Conservation (phyloP, 2,113 vertebrate species). For the Mormoops blainvillei region DNA sequence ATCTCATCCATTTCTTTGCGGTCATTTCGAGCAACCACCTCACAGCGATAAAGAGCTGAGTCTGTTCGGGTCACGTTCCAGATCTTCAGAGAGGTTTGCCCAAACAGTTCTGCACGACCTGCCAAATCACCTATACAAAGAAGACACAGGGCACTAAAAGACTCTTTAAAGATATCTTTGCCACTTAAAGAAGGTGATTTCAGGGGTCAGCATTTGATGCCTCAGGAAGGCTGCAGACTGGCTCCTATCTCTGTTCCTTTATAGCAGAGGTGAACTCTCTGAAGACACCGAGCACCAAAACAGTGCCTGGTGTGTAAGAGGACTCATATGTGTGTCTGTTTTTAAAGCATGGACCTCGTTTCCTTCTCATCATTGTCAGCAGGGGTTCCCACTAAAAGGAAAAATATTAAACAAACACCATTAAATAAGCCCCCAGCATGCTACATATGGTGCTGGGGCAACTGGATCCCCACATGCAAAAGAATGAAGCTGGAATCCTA, state of each 20-base stretch:
- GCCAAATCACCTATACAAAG: slow-evolving; percentile 86
- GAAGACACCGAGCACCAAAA: not conserved
- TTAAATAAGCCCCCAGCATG: not conserved
- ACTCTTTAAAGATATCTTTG: not conserved
- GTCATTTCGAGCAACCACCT: slow-evolving; percentile 92
- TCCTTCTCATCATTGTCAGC: not conserved
- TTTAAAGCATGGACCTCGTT: not conserved
- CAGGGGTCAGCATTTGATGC: not conserved
- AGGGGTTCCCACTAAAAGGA: not conserved
- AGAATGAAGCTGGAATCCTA: not conserved
- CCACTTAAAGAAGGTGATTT: not conserved
- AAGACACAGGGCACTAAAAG: not conserved
- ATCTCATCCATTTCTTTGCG: slow-evolving; percentile 94
- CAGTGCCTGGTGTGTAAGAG: not conserved
- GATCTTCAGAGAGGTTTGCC: slow-evolving; percentile 91
- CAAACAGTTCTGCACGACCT: slow-evolving; percentile 88
- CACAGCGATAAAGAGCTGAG: slow-evolving; percentile 93
- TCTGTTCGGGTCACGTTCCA: slow-evolving; percentile 91
- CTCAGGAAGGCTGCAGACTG: not conserved
- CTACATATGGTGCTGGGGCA: not conserved
- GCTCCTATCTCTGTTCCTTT: not conserved
- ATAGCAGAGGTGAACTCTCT: not conserved
- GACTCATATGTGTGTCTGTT: not conserved
- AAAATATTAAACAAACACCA: not conserved
- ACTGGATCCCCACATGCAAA: not conserved